Conservation (phyloP, 2,797 vertebrate genomes). For the Micromesistius poutassou region DNA sequence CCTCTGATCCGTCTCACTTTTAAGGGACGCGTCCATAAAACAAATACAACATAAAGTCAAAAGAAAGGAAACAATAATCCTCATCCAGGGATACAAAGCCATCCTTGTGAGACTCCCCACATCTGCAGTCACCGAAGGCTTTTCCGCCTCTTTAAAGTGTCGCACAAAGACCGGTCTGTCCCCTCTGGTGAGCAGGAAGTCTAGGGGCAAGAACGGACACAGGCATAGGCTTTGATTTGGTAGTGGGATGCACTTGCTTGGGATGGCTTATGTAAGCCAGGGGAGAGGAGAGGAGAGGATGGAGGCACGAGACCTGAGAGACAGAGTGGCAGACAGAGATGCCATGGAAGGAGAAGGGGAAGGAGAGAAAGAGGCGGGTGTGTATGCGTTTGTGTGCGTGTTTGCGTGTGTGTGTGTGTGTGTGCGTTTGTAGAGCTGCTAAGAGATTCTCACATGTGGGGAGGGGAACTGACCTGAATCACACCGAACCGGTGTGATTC, state of each 20-base stretch:
- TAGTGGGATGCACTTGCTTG: constrained; percentile 54
- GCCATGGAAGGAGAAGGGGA: constrained; percentile 26
- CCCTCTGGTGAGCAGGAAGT: constrained; percentile 40
- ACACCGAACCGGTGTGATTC: constrained; percentile 1
- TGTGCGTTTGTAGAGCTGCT: background rate
- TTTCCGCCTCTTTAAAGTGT: constrained; percentile 67
- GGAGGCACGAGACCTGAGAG: background rate
- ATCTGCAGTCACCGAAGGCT: constrained; percentile 69
- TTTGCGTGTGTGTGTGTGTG: background rate
- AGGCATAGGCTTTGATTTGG: constrained; percentile 60
- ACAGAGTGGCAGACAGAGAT: background rate
- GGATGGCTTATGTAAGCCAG: constrained; percentile 57
- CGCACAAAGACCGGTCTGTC: constrained; percentile 64
- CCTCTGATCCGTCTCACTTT: background rate
- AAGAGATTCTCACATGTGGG: background rate
- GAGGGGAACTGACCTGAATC: background rate
- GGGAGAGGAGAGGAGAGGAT: constrained; percentile 43
- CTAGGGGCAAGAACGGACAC: constrained; percentile 51
- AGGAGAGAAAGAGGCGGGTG: constrained; percentile 21
- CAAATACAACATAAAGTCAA: background rate
- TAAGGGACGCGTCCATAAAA: background rate
- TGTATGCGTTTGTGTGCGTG: background rate
- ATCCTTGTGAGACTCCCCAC: constrained; percentile 62
- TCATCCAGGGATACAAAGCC: constrained; percentile 44
- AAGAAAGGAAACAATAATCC: background rate